Percentiles rank a stretch among this genome's conserved stretches.
phyloP scores from a whole-genome alignment of 2,797 vertebrate species.

The Lithobates pipiens region DNA sequence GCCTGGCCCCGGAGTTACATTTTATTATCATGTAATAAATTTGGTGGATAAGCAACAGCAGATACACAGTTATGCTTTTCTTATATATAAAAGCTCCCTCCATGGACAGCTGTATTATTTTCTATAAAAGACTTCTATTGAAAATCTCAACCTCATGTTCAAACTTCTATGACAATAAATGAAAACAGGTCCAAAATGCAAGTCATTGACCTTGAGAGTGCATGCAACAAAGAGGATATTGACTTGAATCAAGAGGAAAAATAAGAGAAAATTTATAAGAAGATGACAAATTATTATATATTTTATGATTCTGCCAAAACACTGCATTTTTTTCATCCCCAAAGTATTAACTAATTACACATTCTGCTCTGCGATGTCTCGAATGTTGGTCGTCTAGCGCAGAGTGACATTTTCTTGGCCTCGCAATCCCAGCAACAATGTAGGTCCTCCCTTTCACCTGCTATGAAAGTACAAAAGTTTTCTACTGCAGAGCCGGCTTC shows the following conservation, averaged over 20 bases:
- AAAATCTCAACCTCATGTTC: neutral
- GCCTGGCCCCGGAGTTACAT: neutral
- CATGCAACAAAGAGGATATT: neutral
- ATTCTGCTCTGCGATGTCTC: conserved; percentile 3
- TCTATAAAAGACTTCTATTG: neutral
- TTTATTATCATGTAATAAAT: neutral
- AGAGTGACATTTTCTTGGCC: conserved; percentile 44
- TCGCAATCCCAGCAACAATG: conserved; percentile 60
- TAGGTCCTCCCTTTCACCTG: conserved; percentile 65
- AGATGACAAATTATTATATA: conserved; percentile 13
- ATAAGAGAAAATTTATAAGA: neutral
- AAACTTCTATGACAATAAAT: neutral
- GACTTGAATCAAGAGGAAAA: conserved; percentile 14
- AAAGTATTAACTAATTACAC: conserved; percentile 30
- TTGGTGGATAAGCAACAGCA: too few relatives aligned
- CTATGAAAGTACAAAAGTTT: conserved; percentile 68
- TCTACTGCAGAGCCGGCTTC: conserved; percentile 68
- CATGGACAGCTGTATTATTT: neutral
- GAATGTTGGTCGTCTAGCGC: neutral
- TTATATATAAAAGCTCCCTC: neutral
- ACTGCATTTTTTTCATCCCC: conserved; percentile 2
- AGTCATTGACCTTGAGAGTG: conserved; percentile 24
- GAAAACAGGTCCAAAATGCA: neutral
- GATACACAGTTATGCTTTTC: too few relatives aligned
- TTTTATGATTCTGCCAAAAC: conserved; percentile 34